These are phyloP conservation scores for Melitaea cinxia DNA, from an alignment of 1,140 invertebrate species.

Conservation along the genomic window DNA sequence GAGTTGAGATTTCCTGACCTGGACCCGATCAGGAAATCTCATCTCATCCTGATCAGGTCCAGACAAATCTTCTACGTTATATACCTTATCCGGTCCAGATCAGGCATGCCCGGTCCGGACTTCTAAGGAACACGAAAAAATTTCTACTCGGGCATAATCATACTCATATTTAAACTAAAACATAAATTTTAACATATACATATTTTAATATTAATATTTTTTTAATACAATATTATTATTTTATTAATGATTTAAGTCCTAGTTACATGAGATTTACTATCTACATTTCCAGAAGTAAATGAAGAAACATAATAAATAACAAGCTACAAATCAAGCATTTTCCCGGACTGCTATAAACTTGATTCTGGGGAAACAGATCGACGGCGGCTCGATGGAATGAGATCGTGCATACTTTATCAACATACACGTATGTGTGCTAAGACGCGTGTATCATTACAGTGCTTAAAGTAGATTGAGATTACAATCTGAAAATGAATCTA, in stretches of 20 bases:
- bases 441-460: background rate
- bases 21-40: no score
- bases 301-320: background rate
- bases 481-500: background rate
- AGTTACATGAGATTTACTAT: background rate
- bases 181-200: no score
- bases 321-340: background rate
- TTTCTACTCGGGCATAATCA: no score
- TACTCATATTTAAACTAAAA: no score
- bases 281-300: background rate
- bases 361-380: conserved; percentile 10
- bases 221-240: no score
- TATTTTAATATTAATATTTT: no score
- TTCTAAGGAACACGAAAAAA: no score
- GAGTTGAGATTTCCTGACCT: no score
- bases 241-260: background rate
- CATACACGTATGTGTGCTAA: background rate
- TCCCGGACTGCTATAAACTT: conserved; percentile 5
- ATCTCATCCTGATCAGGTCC: no score
- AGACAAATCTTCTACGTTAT: no score
- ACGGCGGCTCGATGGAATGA: conserved; percentile 10
- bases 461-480: background rate
- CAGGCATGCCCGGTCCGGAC: no score
- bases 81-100: no score
- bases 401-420: conserved; percentile 10